phyloP scores from a whole-genome alignment of 2,888 invertebrate genomes.

The Trissolcus japonicus region DNA sequence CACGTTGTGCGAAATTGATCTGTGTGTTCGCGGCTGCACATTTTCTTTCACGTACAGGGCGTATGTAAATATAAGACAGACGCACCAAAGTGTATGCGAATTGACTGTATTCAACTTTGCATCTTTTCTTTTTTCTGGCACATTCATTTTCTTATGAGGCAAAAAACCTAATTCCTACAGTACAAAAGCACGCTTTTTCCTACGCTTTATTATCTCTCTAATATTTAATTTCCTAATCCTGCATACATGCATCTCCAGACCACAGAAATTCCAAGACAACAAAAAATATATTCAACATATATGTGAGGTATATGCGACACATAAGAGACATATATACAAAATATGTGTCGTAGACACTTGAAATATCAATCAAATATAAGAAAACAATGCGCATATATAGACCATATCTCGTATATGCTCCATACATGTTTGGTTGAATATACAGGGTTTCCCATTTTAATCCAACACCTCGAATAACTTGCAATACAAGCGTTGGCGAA shows the following conservation, averaged over 20 bases:
- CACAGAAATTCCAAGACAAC: not conserved
- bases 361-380: too few species aligned
- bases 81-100: slow-evolving; percentile 1
- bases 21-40: not conserved
- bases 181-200: slow-evolving; percentile 8
- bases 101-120: slow-evolving; percentile 9
- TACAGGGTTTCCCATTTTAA: too few species aligned
- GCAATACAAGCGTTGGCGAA: too few species aligned
- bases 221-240: not conserved
- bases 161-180: not conserved
- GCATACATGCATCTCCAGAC: not conserved
- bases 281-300: too few species aligned
- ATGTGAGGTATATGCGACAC: too few species aligned
- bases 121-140: slow-evolving; percentile 5
- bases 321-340: too few species aligned
- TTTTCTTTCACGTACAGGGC: not conserved
- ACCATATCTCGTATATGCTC: too few species aligned
- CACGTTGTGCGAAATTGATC: slow-evolving; percentile 11
- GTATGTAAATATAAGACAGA: slow-evolving; percentile 3
- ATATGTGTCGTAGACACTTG: not conserved
- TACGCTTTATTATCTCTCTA: slow-evolving; percentile 1
- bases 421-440: too few species aligned
- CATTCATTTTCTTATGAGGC: slow-evolving; percentile 13
- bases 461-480: too few species aligned
- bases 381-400: too few species aligned